Base-by-base conservation (phyloP, 2,888 invertebrate species). In the Nezara viridula region DNA sequence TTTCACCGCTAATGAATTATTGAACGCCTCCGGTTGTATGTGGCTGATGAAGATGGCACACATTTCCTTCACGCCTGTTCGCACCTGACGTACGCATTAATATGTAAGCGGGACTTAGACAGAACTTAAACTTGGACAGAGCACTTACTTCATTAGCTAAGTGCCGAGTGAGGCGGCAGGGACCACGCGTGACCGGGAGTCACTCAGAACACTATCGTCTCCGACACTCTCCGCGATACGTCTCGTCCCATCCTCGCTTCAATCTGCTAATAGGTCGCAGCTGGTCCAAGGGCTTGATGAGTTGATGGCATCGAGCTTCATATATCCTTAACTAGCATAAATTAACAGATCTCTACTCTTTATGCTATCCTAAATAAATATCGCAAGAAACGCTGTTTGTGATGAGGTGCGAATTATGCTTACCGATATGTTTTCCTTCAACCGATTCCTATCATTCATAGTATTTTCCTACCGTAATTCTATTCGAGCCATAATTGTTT, bases 71-170 rank as follows among this genome's bases (percentile, higher is more conserved):
- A 47, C 52, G 52, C 6, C 86, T 86, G 50, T 86, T 86, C 37
- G 50, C 86, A 86, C 86, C 86, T 86, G 86, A 86, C 86, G 50
- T 86, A 86, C 60, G 55, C 86, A 86, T 86, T 86, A 86, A 86
- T 86, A 86, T 86, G 50, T 86, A 86, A 55, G 86, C n/a, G 32
- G 19, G 21, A 16, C 21, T 7, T 44, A 27, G 40, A 12, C 12
- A 60, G 50, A 10, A 55, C 21, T 24, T 55, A 19, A 86, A 86
- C 52, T 86, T 86, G 55, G 86, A 52, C 86, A 86, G 86, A 60
- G 86, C 86, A 86, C 86, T 86, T 86, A 86, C 60, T 86, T 86
- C 86, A 86, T 86, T 86, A 86, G 86, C 86, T 86, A 86, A 86
- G 86, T 86, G 55, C 24, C 40, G 40, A 55, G 86, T 27, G 55